These are phyloP conservation scores for Cyrtodaria siliqua DNA, from an alignment of 2,888 invertebrate species.

Conservation along the genomic window DNA sequence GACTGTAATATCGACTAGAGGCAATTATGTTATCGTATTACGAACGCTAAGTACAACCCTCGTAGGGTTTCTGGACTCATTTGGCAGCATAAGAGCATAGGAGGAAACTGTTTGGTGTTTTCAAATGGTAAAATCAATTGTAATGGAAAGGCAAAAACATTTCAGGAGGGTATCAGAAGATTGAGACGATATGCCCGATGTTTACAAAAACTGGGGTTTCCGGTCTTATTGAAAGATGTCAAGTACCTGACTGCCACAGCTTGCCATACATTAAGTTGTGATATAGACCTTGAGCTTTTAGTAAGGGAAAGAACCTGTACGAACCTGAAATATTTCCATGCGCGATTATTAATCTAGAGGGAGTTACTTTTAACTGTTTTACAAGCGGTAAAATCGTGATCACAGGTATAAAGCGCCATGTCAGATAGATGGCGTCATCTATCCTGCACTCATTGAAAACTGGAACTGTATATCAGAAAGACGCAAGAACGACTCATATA, in stretches of 20 bases:
- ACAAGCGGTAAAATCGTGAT: conserved; percentile 33
- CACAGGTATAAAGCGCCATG: conserved; percentile 27
- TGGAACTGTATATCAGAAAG: conserved; percentile 20
- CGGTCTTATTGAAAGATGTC: background rate
- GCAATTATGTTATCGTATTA: conserved; percentile 12
- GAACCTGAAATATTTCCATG: conserved; percentile 35
- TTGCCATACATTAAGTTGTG: conserved; percentile 3
- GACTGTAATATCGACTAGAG: conserved; percentile 14
- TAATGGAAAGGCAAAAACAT: conserved; percentile 15
- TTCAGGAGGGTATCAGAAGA: conserved; percentile 9
- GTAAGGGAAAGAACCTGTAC: conserved; percentile 8
- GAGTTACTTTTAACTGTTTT: conserved; percentile 22
- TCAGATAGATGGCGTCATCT: conserved; percentile 13
- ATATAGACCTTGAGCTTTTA: conserved; percentile 9
- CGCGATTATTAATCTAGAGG: conserved; percentile 4
- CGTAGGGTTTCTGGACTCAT: conserved; percentile 22
- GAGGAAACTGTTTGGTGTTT: conserved; percentile 34
- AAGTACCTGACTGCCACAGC: conserved; percentile 19
- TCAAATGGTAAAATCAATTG: conserved; percentile 34
- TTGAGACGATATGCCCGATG: conserved; percentile 24
- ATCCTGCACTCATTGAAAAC: conserved; percentile 20
- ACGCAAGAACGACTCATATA: background rate
- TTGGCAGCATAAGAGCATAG: conserved; percentile 36
- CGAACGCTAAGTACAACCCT: conserved; percentile 22
- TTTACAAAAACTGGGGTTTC: conserved; percentile 15